A percentile compares a stretch with the other conserved stretches of the same genome.
Evolutionary conservation across 1,140 invertebrate genomes (phyloP).

Genomic region (Argopecten irradians): DNA sequence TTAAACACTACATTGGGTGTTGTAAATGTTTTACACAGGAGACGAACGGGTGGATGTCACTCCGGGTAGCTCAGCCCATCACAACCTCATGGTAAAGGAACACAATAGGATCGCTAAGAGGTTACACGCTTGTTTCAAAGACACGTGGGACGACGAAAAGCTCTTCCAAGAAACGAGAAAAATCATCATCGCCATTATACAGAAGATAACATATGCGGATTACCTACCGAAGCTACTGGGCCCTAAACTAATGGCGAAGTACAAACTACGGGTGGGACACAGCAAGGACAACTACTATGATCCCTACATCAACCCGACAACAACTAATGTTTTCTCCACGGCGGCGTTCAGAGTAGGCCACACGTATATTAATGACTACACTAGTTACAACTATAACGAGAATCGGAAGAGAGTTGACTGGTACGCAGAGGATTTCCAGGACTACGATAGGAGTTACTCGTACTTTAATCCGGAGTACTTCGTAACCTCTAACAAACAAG

Average conservation of each 20-base stretch:
- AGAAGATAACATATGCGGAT: slow-evolving; percentile 94
- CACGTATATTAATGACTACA: slow-evolving; percentile 77
- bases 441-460: no score
- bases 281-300: slow-evolving; percentile 27
- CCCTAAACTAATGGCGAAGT: background rate
- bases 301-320: slow-evolving; percentile 86
- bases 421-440: no score
- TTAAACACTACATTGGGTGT: no score
- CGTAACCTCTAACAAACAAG: no score
- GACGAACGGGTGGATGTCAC: background rate
- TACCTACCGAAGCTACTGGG: slow-evolving; percentile 90
- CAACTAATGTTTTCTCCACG: slow-evolving; percentile 96
- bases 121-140: slow-evolving; percentile 78
- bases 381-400: no score
- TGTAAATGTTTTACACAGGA: background rate
- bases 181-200: slow-evolving; percentile 95
- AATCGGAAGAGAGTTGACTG: no score
- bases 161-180: slow-evolving; percentile 90
- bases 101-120: slow-evolving; percentile 92
- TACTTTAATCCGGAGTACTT: no score
- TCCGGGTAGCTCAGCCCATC: background rate
- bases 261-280: background rate
- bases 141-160: slow-evolving; percentile 87
- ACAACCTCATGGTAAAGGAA: slow-evolving; percentile 83
- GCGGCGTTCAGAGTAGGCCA: slow-evolving; percentile 96